Base-by-base conservation (phyloP, 2,113 vertebrate genomes). In the Spea multiplicata region DNA sequence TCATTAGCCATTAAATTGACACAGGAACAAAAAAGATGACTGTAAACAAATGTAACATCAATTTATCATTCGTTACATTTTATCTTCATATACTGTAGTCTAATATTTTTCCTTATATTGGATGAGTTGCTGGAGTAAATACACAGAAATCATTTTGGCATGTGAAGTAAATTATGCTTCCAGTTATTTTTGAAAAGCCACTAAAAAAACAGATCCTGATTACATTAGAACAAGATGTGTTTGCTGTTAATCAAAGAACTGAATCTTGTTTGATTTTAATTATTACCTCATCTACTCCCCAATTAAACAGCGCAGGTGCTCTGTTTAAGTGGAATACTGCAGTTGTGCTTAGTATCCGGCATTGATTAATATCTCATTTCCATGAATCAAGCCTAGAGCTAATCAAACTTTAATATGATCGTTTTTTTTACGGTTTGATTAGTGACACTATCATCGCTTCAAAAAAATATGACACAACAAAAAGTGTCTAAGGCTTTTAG, bases 291-390 rank as follows among this genome's bases (percentile, higher is more conserved):
- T 80, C 64, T 71, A 74, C 78, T 80, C 78, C 53, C 45, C 46
- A 80, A 73, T 66, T 17, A 80, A 44, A 80, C 73, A 30, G 64
- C 61, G 71, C 71, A 74, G 78, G 78, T 74, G 78, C 78, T 68
- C 50, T 74, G 71, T 80, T 44, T 80, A 80, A 80, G 78, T 80
- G 78, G 64, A 50, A 74, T 66, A 61, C 78, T 80, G 71, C 3
- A 44, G 71, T 66, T 80, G 52, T 68, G 78, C 71, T 68, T 68
- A 68, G 71, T 71, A 74, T 80, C 65, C 73, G 74, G 71, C 78
- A 73, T 74, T 80, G 78, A 80, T 80, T 80, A 80, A 80, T 74
- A 79, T 80, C 78, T 68, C 44, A 74, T 80, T 80, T 74, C 65
- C 78, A 74, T 80, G 78, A 80, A 74, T 73, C 78, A 80, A 61